Evolutionary conservation across 2,888 invertebrate species (phyloP).

Genomic region (Pheosia tremula): DNA sequence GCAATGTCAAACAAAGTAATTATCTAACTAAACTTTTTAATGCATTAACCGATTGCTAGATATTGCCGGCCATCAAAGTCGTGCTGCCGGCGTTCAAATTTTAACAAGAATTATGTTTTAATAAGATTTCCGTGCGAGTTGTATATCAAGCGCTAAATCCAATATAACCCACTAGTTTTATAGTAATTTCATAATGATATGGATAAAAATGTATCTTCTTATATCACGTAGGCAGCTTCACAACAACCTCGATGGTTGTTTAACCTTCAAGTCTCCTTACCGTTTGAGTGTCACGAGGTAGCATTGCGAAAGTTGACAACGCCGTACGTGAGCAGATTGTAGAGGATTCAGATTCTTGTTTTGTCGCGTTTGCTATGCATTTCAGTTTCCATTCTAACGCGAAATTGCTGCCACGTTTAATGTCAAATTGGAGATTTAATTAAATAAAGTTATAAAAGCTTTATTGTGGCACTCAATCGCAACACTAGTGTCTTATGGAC

Average conservation of each 20-base stretch:
- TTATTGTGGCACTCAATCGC: slow-evolving; percentile 40
- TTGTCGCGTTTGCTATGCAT: slow-evolving; percentile 58
- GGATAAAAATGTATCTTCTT: slow-evolving; percentile 30
- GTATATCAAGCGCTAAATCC: slow-evolving; percentile 3
- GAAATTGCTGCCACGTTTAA: slow-evolving; percentile 39
- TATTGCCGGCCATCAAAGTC: slow-evolving; percentile 13
- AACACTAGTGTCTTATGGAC: slow-evolving; percentile 37
- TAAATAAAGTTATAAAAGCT: slow-evolving; percentile 45
- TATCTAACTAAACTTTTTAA: slow-evolving; percentile 22
- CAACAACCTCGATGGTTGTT: slow-evolving; percentile 61
- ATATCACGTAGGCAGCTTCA: slow-evolving; percentile 57
- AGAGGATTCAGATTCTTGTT: slow-evolving; percentile 66
- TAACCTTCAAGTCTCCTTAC: slow-evolving; percentile 76
- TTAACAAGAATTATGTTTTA: slow-evolving; percentile 16
- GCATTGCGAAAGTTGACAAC: slow-evolving; percentile 82
- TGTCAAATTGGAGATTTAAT: slow-evolving; percentile 36
- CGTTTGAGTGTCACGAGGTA: slow-evolving; percentile 74
- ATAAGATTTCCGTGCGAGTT: slow-evolving; percentile 18
- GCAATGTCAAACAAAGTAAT: slow-evolving; percentile 31
- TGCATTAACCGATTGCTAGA: slow-evolving; percentile 21
- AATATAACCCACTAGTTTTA: background rate
- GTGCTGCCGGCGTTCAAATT: slow-evolving; percentile 11
- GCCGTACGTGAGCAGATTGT: slow-evolving; percentile 74
- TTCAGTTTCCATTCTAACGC: slow-evolving; percentile 64
- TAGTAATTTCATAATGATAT: background rate